These are phyloP conservation scores for Drosophila helvetica DNA, from an alignment of 2,888 invertebrate genomes.

Conservation along the genomic window DNA sequence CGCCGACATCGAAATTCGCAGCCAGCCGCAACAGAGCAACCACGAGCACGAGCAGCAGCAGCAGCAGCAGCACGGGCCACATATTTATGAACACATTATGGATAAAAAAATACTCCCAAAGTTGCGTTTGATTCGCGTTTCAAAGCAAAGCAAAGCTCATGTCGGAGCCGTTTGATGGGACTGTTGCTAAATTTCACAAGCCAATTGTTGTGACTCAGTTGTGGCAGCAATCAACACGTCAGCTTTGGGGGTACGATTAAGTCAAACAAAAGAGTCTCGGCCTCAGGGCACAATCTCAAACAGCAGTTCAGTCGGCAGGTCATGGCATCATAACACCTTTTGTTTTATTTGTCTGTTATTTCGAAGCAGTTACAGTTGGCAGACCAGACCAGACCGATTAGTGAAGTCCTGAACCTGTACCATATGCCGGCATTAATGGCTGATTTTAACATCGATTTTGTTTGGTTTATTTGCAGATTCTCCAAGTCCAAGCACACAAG, in stretches of 20 bases:
- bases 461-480: constrained; percentile 59
- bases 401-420: constrained; percentile 3
- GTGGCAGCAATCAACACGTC: constrained; percentile 23
- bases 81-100: neutral
- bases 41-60: neutral
- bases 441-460: constrained; percentile 6
- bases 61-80: neutral
- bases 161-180: neutral
- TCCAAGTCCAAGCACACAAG: constrained; percentile 59
- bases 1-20: constrained; percentile 2
- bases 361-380: constrained; percentile 11
- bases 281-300: neutral
- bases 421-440: constrained; percentile 1
- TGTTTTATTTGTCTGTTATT: constrained; percentile 22
- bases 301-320: neutral
- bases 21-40: neutral
- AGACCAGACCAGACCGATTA: neutral
- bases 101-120: neutral
- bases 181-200: neutral
- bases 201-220: constrained; percentile 23
- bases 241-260: constrained; percentile 6
- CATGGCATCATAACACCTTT: constrained; percentile 21
- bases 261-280: neutral
- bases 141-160: neutral
- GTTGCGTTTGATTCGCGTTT: neutral